These are phyloP conservation scores for Hyles lineata DNA, from an alignment of 2,888 invertebrate genomes.

Conservation along the genomic window DNA sequence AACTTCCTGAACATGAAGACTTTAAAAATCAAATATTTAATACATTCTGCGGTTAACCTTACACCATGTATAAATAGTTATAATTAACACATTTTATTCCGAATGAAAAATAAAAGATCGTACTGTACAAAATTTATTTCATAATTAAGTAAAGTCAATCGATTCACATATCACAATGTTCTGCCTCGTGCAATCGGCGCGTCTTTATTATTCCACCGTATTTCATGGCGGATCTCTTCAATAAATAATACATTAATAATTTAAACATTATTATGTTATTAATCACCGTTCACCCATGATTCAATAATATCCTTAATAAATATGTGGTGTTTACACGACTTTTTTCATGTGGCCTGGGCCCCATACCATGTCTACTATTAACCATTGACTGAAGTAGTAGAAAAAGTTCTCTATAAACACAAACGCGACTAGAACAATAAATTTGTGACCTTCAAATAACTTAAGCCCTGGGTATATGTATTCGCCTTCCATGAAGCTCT, in stretches of 20 bases:
- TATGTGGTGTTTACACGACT: neutral
- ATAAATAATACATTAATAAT: slow-evolving; percentile 26
- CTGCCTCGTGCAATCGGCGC: neutral
- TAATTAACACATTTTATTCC: neutral
- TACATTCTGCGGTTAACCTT: too few species aligned
- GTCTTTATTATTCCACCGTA: neutral
- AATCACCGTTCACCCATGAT: slow-evolving; percentile 13
- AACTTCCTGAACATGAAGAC: too few species aligned
- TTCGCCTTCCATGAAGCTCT: slow-evolving; percentile 58
- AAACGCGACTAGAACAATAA: slow-evolving; percentile 53
- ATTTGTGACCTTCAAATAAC: slow-evolving; percentile 50
- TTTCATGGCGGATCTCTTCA: neutral
- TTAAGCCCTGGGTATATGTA: slow-evolving; percentile 67
- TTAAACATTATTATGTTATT: slow-evolving; percentile 13
- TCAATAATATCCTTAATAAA: neutral
- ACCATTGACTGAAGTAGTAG: slow-evolving; percentile 68
- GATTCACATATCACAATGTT: neutral
- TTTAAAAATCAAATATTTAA: too few species aligned
- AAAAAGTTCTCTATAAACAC: slow-evolving; percentile 62
- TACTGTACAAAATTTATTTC: slow-evolving; percentile 9
- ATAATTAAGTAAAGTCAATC: slow-evolving; percentile 5
- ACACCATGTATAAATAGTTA: neutral
- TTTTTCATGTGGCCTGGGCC: slow-evolving; percentile 48
- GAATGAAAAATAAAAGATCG: neutral
- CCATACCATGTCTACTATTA: slow-evolving; percentile 67